Conservation (phyloP, 1,140 invertebrate genomes). For the Euschistus heros region DNA sequence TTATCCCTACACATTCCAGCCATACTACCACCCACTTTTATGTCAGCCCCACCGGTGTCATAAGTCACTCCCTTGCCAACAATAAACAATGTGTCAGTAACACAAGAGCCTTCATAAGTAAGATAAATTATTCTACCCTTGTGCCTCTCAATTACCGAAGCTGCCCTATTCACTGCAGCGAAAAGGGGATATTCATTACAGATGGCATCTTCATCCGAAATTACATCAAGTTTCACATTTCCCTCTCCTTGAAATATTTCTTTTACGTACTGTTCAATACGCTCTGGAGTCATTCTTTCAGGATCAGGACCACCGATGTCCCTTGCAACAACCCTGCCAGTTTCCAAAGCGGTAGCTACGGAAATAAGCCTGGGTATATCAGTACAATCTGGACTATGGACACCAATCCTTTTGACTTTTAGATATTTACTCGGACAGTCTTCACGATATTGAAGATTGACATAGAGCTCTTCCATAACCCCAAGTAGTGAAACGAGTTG, state of each 20-base stretch:
- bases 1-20: conserved; percentile 94
- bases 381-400: conserved; percentile 44
- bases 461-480: conserved; percentile 75
- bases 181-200: conserved; percentile 78
- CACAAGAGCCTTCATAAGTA: conserved; percentile 60
- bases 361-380: conserved; percentile 44
- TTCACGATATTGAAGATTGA: conserved; percentile 73
- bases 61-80: conserved; percentile 97
- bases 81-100: conserved; percentile 69
- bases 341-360: conserved; percentile 60
- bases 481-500: conserved; percentile 67
- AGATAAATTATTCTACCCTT: conserved; percentile 73
- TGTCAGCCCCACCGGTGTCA: conserved; percentile 80
- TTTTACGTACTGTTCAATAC: conserved; percentile 68
- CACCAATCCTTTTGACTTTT: conserved; percentile 50
- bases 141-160: conserved; percentile 65
- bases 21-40: conserved; percentile 84
- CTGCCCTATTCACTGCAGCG: conserved; percentile 79
- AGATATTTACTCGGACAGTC: conserved; percentile 47
- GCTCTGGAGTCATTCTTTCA: conserved; percentile 80
- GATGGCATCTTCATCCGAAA: conserved; percentile 54
- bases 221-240: conserved; percentile 57
- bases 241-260: conserved; percentile 49
- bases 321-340: conserved; percentile 57
- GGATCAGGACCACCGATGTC: conserved; percentile 87